Base-by-base conservation (phyloP, 2,888 invertebrate species). In the Eupithecia subumbrata region DNA sequence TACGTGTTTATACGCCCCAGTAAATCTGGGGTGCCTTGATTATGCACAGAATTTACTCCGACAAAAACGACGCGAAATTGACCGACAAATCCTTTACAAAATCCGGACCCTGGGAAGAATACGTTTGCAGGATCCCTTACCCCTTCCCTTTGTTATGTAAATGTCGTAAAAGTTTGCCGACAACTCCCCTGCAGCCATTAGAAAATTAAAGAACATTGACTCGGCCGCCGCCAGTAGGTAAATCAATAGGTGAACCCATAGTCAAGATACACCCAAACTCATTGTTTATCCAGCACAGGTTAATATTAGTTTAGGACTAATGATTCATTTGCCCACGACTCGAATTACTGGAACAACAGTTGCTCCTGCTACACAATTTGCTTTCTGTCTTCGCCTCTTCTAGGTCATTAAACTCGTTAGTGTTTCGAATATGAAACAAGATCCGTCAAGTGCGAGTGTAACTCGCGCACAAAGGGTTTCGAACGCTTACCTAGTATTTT, bases 101-200 rank as follows among this genome's bases (percentile, higher is more conserved):
- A 90, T 89, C 88, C 87, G 84, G 86, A 88, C 87, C 88, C 88
- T 91, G 89, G 89, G 90, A 87, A 90, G 90, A 91, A 91, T 91
- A 91, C 89, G 87, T 88, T 90, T 85, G 87, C 80, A 85, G 88
- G 90, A 89, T 87, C 88, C 84, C 85, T 89, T 87, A 90, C 90
- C 90, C 90, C 89, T 91, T 89, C 87, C 83, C 88, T 92, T 93
- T 92, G 91, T 92, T 90, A 92, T 92, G 92, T 90, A 92, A 93
- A 93, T 92, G 89, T 91, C 89, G 86, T 85, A 84, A 89, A 92
- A 90, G 89, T 91, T 91, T 90, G 88, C 88, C 87, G 87, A 89
- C 92, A 89, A 91, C 91, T 88, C 88, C 89, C 89, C 85, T 84
- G 86, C 84, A 87, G 87, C 92, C 92, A 93, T 93, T 93, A 92